A percentile compares a stretch with the other conserved stretches of the same genome.
These are phyloP conservation scores for Oryzias curvinotus DNA, from an alignment of 2,113 vertebrate species.

Conservation along the genomic window DNA sequence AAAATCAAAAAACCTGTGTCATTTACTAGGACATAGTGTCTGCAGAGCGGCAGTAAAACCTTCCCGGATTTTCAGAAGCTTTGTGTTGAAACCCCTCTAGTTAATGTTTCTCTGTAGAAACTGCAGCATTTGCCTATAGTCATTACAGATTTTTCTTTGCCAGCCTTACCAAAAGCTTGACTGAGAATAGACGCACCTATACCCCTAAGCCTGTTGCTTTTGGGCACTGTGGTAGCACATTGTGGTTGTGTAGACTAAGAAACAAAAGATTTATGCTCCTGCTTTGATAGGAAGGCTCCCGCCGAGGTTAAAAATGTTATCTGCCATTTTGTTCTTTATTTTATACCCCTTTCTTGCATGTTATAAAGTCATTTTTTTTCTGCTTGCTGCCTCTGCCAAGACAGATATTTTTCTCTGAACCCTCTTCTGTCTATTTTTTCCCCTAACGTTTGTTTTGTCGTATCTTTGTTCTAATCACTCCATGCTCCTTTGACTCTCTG, in stretches of 20 bases:
- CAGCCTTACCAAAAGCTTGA: no score
- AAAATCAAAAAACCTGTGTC: no score
- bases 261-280: conserved; percentile 37
- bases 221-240: conserved; percentile 32
- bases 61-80: no score
- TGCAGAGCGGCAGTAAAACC: no score
- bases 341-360: conserved; percentile 47
- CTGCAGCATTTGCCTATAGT: no score
- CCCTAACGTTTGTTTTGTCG: neutral
- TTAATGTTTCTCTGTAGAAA: no score
- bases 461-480: conserved; percentile 5
- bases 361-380: conserved; percentile 23
- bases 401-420: conserved; percentile 11
- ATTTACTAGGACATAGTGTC: no score
- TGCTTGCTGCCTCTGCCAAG: conserved; percentile 31
- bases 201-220: conserved; percentile 28
- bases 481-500: conserved; percentile 11
- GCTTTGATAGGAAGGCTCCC: conserved; percentile 47
- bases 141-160: no score
- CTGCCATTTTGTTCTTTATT: conserved; percentile 51
- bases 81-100: no score
- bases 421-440: neutral
- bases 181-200: no score
- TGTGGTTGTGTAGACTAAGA: conserved; percentile 56
- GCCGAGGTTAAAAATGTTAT: conserved; percentile 50